Conservation (phyloP, 2,888 invertebrate genomes). For the Pterostichus niger region DNA sequence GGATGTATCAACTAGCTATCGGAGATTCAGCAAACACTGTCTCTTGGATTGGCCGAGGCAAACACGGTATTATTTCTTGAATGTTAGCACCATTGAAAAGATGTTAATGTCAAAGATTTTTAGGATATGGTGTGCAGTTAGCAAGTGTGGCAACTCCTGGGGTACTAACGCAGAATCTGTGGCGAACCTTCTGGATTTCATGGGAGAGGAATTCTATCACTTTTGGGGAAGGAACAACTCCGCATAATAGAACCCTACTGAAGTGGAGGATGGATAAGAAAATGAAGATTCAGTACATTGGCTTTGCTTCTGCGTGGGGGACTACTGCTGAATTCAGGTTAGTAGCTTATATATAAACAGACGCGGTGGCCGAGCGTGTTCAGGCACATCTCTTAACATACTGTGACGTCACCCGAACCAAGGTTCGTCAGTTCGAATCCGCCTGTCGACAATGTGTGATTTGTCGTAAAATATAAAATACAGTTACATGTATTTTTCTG, state of each 20-base stretch:
- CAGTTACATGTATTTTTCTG: too few relatives aligned
- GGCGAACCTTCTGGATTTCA: constrained; percentile 85
- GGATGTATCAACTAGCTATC: constrained; percentile 82
- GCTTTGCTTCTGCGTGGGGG: constrained; percentile 83
- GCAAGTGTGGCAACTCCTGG: constrained; percentile 81
- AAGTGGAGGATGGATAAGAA: constrained; percentile 82
- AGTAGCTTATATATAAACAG: constrained; percentile 58
- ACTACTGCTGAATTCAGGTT: constrained; percentile 83
- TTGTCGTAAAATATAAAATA: too few relatives aligned
- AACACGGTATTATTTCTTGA: constrained; percentile 78
- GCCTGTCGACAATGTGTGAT: too few relatives aligned
- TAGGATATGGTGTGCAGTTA: constrained; percentile 83
- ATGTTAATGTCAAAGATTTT: constrained; percentile 68
- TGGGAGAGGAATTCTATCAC: constrained; percentile 82
- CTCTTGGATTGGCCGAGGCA: constrained; percentile 83
- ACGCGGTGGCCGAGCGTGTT: too few relatives aligned
- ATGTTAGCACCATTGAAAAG: neutral
- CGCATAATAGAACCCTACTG: constrained; percentile 80
- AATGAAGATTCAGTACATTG: constrained; percentile 81
- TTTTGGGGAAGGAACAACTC: constrained; percentile 81
- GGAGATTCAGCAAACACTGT: constrained; percentile 81
- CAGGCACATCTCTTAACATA: too few relatives aligned
- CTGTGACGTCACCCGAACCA: too few relatives aligned
- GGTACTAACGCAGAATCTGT: constrained; percentile 79
- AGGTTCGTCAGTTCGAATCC: too few relatives aligned